phyloP scores from a whole-genome alignment of 2,888 invertebrate species.

The Gastrophysa polygoni region DNA sequence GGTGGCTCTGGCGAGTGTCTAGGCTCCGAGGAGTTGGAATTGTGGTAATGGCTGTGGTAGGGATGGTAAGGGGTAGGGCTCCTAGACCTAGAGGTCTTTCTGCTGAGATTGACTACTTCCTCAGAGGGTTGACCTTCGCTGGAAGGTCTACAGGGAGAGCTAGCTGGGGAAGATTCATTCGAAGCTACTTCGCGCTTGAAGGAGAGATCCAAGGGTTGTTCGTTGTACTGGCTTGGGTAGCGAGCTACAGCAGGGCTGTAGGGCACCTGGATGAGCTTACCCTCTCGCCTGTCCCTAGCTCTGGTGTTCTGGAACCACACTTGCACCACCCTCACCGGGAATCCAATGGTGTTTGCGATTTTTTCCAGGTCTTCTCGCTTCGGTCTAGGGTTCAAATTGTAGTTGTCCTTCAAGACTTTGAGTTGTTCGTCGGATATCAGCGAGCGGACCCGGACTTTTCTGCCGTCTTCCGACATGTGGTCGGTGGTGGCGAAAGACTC shows the following conservation, averaged over 20 bases:
- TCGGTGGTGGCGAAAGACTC: conserved; percentile 62
- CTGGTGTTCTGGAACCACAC: conserved; percentile 98
- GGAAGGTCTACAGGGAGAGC: conserved; percentile 68
- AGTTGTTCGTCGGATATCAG: conserved; percentile 95
- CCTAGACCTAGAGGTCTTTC: conserved; percentile 69
- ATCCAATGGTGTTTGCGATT: conserved; percentile 80
- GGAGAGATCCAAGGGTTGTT: conserved; percentile 91
- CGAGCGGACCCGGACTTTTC: conserved; percentile 90
- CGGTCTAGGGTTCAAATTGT: conserved; percentile 88
- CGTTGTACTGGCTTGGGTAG: conserved; percentile 53
- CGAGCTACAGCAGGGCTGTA: conserved; percentile 52
- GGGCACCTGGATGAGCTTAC: conserved; percentile 60
- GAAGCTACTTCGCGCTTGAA: conserved; percentile 73
- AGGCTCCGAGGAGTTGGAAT: conserved; percentile 64
- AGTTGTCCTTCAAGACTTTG: conserved; percentile 85
- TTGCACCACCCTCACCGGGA: conserved; percentile 82
- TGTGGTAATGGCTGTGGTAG: conserved; percentile 62
- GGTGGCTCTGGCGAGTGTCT: conserved; percentile 55
- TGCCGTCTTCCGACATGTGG: conserved; percentile 63
- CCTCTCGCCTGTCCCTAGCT: conserved; percentile 82
- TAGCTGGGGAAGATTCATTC: conserved; percentile 65
- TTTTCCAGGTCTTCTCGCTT: conserved; percentile 91
- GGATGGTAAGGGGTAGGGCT: conserved; percentile 61
- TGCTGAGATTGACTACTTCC: conserved; percentile 80
- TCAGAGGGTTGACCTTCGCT: conserved; percentile 60